Percentiles rank a stretch among this genome's conserved stretches.
Conservation (phyloP, 2,113 vertebrate genomes). For the Lasiurus borealis region DNA sequence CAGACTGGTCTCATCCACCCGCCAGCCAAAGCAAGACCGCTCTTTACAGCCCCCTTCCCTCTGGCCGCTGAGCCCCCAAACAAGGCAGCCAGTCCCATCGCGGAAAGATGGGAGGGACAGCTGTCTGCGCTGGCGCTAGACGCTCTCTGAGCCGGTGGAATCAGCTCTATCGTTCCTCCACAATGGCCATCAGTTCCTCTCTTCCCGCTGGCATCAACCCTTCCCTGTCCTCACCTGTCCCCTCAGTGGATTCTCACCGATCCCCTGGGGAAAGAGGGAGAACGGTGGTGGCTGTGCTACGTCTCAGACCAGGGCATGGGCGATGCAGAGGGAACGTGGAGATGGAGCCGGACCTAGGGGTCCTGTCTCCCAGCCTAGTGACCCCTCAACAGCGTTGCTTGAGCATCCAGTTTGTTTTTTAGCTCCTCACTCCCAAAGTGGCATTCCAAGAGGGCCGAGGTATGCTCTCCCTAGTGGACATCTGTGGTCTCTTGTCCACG, state of each 20-base stretch:
- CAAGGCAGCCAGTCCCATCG: neutral
- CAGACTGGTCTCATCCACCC: neutral
- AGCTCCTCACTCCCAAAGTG: neutral
- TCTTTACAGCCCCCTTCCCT: neutral
- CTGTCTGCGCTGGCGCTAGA: neutral
- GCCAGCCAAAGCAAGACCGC: neutral
- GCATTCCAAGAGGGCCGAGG: too few relatives aligned
- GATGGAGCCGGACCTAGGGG: neutral
- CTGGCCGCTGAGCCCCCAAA: neutral
- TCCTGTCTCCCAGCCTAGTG: neutral
- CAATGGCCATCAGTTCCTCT: neutral
- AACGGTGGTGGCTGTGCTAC: neutral
- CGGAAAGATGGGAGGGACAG: neutral
- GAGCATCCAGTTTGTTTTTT: neutral
- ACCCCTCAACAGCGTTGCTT: neutral
- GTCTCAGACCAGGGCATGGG: neutral
- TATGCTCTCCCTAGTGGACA: neutral
- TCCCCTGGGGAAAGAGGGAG: neutral
- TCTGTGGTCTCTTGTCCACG: neutral
- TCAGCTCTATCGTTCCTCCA: neutral
- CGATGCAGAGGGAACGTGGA: neutral
- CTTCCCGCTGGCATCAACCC: neutral
- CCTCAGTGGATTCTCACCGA: neutral
- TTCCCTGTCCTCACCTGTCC: fast-evolving
- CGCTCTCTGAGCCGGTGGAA: neutral